These are phyloP conservation scores for Galerucella nymphaeae DNA, from an alignment of 2,888 invertebrate genomes.

Conservation along the genomic window DNA sequence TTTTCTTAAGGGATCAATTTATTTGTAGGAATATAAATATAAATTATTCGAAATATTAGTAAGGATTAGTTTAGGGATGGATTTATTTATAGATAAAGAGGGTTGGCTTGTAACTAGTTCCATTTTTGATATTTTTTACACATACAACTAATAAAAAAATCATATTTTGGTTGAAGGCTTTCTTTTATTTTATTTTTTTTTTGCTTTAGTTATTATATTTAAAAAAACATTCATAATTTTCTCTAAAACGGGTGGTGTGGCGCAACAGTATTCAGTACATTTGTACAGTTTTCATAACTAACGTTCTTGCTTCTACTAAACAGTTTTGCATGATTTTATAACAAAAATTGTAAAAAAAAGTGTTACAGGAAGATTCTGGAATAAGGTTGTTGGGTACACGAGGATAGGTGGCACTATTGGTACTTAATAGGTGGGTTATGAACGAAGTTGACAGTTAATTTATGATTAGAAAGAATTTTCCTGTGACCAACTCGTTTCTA, in stretches of 20 bases:
- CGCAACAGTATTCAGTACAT: slow-evolving; percentile 32
- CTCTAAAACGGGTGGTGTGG: neutral
- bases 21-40: too few relatives aligned
- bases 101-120: too few relatives aligned
- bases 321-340: slow-evolving; percentile 32
- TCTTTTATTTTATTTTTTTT: too few relatives aligned
- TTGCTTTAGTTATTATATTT: too few relatives aligned
- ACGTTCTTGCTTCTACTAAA: slow-evolving; percentile 39
- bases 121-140: too few relatives aligned
- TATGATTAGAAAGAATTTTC: neutral
- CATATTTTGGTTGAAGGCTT: neutral
- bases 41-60: too few relatives aligned
- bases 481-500: neutral
- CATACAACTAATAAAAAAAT: too few relatives aligned
- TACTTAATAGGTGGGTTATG: neutral
- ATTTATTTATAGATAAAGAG: too few relatives aligned
- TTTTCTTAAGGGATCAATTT: too few relatives aligned
- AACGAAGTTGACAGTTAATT: neutral
- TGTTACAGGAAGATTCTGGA: slow-evolving; percentile 13
- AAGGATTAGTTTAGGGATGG: too few relatives aligned
- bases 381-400: neutral
- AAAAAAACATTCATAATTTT: neutral
- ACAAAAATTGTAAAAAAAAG: slow-evolving; percentile 13
- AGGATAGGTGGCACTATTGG: too few relatives aligned
- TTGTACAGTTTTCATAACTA: slow-evolving; percentile 27